Evolutionary conservation across 2,888 invertebrate genomes (phyloP).

Genomic region (Taenaris catops): DNA sequence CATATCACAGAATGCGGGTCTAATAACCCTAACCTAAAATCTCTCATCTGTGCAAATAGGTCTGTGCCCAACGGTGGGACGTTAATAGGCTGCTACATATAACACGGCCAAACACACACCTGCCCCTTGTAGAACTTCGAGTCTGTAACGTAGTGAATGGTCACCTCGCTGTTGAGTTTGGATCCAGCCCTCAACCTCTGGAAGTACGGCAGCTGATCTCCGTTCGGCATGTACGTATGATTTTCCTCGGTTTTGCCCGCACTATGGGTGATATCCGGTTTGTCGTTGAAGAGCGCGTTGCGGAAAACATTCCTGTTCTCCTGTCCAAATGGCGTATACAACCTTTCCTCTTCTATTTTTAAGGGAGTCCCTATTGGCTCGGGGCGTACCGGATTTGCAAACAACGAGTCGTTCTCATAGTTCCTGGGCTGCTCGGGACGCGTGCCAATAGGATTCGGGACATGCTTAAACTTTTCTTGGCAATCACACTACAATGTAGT

Average conservation of each 20-base stretch:
- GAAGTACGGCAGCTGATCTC: slow-evolving; percentile 65
- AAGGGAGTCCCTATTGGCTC: slow-evolving; percentile 57
- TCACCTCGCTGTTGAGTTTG: slow-evolving; percentile 64
- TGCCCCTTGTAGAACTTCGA: slow-evolving; percentile 67
- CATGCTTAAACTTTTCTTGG: too few relatives aligned
- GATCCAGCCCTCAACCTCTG: slow-evolving; percentile 62
- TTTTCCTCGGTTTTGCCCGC: slow-evolving; percentile 32
- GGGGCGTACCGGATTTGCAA: slow-evolving; percentile 49
- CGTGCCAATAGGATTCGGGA: slow-evolving; percentile 70
- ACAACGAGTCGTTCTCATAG: slow-evolving; percentile 51
- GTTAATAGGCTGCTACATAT: too few relatives aligned
- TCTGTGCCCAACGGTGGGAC: too few relatives aligned
- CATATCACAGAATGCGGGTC: too few relatives aligned
- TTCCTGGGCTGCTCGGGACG: slow-evolving; percentile 41
- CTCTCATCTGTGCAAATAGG: too few relatives aligned
- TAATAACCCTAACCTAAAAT: too few relatives aligned
- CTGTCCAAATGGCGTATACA: slow-evolving; percentile 66
- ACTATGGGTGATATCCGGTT: slow-evolving; percentile 30
- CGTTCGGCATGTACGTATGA: slow-evolving; percentile 36
- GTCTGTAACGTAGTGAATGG: slow-evolving; percentile 67
- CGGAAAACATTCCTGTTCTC: slow-evolving; percentile 62
- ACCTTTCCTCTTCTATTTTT: slow-evolving; percentile 34
- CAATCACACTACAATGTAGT: too few relatives aligned
- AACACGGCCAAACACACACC: slow-evolving; percentile 31
- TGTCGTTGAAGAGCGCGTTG: slow-evolving; percentile 59